phyloP scores from a whole-genome alignment of 2,888 invertebrate species.

The Andrena flavipes region DNA sequence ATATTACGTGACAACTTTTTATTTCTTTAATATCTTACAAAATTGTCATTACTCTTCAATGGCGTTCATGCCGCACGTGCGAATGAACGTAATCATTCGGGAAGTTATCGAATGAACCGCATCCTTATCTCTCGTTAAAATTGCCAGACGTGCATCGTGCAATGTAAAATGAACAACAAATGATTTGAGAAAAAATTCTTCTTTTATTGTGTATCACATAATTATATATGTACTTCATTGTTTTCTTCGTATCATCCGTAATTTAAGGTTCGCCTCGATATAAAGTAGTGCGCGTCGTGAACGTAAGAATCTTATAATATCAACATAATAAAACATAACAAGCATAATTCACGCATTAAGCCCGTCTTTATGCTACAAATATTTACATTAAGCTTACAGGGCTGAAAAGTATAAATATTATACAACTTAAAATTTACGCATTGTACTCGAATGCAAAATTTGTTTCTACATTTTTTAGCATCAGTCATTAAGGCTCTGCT shows the following conservation, averaged over 20 bases:
- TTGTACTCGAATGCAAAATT: slow-evolving; percentile 59
- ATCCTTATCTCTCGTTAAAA: background rate
- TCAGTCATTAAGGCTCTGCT: slow-evolving; percentile 25
- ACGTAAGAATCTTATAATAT: slow-evolving; percentile 49
- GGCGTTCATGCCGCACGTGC: background rate
- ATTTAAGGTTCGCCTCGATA: slow-evolving; percentile 29
- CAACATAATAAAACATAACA: slow-evolving; percentile 57
- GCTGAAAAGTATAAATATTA: slow-evolving; percentile 57
- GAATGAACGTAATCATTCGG: background rate
- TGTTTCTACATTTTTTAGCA: slow-evolving; percentile 47
- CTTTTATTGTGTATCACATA: slow-evolving; percentile 60
- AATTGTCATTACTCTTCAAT: too few species aligned
- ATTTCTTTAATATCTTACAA: background rate
- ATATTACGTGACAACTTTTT: background rate
- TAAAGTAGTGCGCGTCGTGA: slow-evolving; percentile 55
- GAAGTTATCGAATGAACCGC: background rate
- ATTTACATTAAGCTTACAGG: slow-evolving; percentile 67
- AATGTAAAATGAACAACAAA: background rate
- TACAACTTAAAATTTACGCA: slow-evolving; percentile 54
- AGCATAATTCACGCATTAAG: slow-evolving; percentile 51
- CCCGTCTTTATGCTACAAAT: slow-evolving; percentile 63
- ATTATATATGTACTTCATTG: slow-evolving; percentile 52
- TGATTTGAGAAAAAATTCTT: slow-evolving; percentile 40
- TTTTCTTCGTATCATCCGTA: slow-evolving; percentile 49
- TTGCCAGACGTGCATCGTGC: too few species aligned